A percentile compares a stretch with the other conserved stretches of the same genome.
Conservation (phyloP, 30 jellyfish, hydroid and myxozoan genomes). For the Aurelia aurita complex sp. Pacific region DNA sequence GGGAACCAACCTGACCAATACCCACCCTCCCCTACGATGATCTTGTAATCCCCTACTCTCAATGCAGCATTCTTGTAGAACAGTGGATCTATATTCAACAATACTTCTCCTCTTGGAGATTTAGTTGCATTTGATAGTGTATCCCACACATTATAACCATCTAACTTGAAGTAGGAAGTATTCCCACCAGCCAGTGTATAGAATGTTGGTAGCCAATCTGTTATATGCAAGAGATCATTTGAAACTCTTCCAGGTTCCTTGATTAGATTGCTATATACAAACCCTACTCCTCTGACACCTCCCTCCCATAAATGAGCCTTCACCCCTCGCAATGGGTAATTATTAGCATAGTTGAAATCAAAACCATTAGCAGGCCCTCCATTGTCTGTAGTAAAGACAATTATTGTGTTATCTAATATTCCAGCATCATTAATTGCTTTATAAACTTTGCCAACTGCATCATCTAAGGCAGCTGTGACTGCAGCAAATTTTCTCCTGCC, state of each 20-base stretch:
- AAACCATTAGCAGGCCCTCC: slow-evolving; percentile 99
- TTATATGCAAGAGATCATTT: slow-evolving; percentile 73
- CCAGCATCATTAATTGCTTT: slow-evolving; percentile 67
- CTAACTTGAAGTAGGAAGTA: slow-evolving; percentile 32
- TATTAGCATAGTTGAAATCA: slow-evolving; percentile 88
- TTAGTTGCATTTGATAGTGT: slow-evolving; percentile 25
- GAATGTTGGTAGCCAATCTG: slow-evolving; percentile 96
- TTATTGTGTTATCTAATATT: slow-evolving; percentile 76
- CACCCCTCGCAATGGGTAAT: slow-evolving; percentile 90
- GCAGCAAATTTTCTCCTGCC: slow-evolving; percentile 95
- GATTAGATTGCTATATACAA: slow-evolving; percentile 76
- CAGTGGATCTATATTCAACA: slow-evolving; percentile 86
- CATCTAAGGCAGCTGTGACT: slow-evolving; percentile 86
- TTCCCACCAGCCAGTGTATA: slow-evolving; percentile 82
- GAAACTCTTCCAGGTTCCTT: slow-evolving; percentile 82
- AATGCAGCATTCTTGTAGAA: slow-evolving; percentile 80
- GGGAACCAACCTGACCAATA: slow-evolving; percentile 93
- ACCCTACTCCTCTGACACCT: slow-evolving; percentile 94
- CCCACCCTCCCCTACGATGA: slow-evolving; percentile 61
- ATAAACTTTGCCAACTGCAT: slow-evolving; percentile 81
- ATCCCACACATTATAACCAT: slow-evolving; percentile 83
- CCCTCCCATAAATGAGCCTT: slow-evolving; percentile 96
- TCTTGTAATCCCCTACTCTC: slow-evolving; percentile 82
- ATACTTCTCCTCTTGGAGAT: slow-evolving; percentile 85
- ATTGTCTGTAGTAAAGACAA: slow-evolving; percentile 91